Evolutionary conservation across 2,113 vertebrate genomes (phyloP), one percentile per base, ranked within the genome.

Genomic region (Todiramphus chloris): DNA sequence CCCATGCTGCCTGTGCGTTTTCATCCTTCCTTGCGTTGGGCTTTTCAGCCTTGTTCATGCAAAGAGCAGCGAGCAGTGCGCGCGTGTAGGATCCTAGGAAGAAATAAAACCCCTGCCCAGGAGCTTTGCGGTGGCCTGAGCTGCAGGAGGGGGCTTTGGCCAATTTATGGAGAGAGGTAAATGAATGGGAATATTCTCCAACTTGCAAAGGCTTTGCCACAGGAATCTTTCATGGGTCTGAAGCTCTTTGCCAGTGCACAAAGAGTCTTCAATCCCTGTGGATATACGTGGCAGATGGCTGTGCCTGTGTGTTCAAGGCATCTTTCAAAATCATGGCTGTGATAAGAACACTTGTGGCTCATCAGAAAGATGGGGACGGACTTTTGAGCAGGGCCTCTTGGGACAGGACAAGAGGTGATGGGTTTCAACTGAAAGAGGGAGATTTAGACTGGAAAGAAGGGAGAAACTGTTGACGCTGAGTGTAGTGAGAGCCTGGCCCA

Each of bases 111-210:
- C 10, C 8, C n/a, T 46, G 43, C 43, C 43, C n/a, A 27, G 83
- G 72, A 93, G 53, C 58, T 86, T 67, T 83, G 51, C 83, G n/a
- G 76, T 58, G 55, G 37, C 56, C 41, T 44, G 56, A 70, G 75
- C 83, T 82, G 75, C 66, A 67, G 66, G 41, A 93, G 89, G 48
- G 33, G 58, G 51, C 60, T 90, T 86, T 95, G 53, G 67, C 67
- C 63, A n/a, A 5, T 68, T 83, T 76, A 59, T 5, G 2, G 60
- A 31, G 53, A 68, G 76, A 59, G 39, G 44, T 56, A 79, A 80
- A 91, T 86, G 87, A 93, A 86, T 87, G 53, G 76, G 68, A 83
- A 89, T 90, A 94, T 83, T 93, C 63, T 92, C 44, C 6, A 14
- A 4, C 27, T 33, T 58, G 70, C 23, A 63, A 73, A 89, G 67